Base-by-base conservation (phyloP, 2,797 vertebrate species). In the Chaenodraco wilsoni region DNA sequence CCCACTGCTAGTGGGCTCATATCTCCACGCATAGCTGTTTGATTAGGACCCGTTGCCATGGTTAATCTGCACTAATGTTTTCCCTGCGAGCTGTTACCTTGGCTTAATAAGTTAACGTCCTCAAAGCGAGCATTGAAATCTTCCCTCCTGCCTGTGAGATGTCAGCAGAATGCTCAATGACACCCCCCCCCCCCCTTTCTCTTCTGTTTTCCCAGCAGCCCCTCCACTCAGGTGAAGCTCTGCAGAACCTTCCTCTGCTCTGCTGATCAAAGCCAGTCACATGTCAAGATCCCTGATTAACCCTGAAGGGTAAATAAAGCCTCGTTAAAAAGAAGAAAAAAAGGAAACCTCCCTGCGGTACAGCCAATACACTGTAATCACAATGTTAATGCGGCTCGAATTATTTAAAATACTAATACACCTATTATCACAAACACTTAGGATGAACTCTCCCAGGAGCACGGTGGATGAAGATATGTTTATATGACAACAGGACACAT, bases 51-150 rank as follows among this genome's bases (percentile, higher is more conserved):
- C 49, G 72, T 82, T 84, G 81, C 71, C 61, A 76, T 82, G 62
- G 58, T 89, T 89, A 84, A 89, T 91, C 84, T 80, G 75, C 60
- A 65, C 21, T 88, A 84, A 90, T 90, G 81, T 80, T 88, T 89
- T 81, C 81, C 77, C 63, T 76, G 50, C 40, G 49, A 68, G 45
- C 56, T 61, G 72, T 81, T 87, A 72, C 69, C 66, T 49, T 75
- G 81, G 50, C 50, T 80, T 82, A 69, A 83, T 79, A 76, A 72
- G 61, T 73, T 62, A 82, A 79, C 8, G 12, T 76, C 58, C 45
- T 65, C 52, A 61, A 83, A 77, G 74, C n/a, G 9, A 64, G 51
- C 57, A 78, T 78, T 81, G 58, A 81, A 83, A 77, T 72, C 14
- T 13, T 72, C 48, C 54, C 55, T 14, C 14, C 52, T 41, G 50